Base-by-base conservation (phyloP, 2,797 vertebrate species). In the Falco rusticolus region DNA sequence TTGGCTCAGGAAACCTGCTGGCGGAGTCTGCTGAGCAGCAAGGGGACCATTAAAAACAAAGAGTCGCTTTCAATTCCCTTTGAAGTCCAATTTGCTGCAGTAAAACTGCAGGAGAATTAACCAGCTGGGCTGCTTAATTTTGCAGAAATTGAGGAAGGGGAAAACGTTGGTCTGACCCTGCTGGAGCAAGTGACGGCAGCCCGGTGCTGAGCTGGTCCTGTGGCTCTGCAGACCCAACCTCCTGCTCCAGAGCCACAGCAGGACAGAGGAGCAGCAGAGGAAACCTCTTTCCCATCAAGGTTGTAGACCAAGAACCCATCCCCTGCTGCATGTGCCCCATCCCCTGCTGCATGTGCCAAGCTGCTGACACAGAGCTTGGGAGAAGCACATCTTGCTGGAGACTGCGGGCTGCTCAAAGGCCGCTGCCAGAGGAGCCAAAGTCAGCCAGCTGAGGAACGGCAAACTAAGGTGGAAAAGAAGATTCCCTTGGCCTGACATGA, bases 81-180 rank as follows among this genome's bases (percentile, higher is more conserved):
- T 97, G 95, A 97, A 97, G 96, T 97, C 94, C 97, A 97, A 97
- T 97, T 97, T 97, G 96, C 96, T 97, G 95, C 96, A 97, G 96
- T 95, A 96, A 93, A 97, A 95, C 94, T 95, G 94, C 84, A 64
- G 81, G 65, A 96, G 87, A 97, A 96, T 96, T 96, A 94, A 95
- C 96, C 93, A 85, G 92, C 59, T 92, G 74, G 88, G 70, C 28
- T 87, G 80, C 81, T 94, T 97, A 96, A 93, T 94, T 91, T 87
- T 85, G 53, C 79, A 96, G 90, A 95, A 97, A 88, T 70, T 14
- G 26, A 93, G 92, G 86, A 86, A 90, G 20, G 33, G 72, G 81
- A 69, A 79, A 86, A 85, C 29, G 2, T 56, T 60, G 83, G 59
- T 26, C 33, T 51, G 70, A 71, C 53, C 69, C 77, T 54, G 33